Conservation (phyloP, 2,113 vertebrate species). For the Miniopterus natalensis region DNA sequence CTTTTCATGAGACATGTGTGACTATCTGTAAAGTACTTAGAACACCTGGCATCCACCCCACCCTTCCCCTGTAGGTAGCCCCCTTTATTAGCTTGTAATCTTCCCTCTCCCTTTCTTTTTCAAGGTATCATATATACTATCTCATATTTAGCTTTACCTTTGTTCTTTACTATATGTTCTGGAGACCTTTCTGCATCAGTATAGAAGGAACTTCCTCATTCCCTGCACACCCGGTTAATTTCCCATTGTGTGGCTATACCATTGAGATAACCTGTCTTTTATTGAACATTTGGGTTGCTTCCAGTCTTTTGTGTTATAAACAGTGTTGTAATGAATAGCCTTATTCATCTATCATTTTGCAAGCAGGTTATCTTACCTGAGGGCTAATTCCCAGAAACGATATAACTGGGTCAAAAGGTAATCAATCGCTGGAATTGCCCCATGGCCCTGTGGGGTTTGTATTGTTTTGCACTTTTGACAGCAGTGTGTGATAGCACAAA, state of each 20-base stretch:
- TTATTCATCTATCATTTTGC: neutral
- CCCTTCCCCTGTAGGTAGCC: neutral
- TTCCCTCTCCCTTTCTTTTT: neutral
- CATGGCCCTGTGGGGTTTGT: neutral
- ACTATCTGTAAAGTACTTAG: neutral
- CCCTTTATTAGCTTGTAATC: neutral
- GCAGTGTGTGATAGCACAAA: neutral
- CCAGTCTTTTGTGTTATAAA: neutral
- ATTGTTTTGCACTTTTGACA: neutral
- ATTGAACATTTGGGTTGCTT: neutral
- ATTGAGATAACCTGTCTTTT: neutral
- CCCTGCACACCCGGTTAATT: neutral
- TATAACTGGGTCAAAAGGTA: neutral
- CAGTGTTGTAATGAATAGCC: neutral
- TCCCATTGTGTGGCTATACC: neutral
- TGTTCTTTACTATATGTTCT: neutral
- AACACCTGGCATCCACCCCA: neutral
- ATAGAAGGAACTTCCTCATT: neutral
- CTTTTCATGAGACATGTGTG: neutral
- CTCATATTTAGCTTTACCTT: neutral
- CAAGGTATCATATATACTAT: neutral
- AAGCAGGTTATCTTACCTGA: neutral
- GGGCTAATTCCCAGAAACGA: slow-evolving; percentile 48
- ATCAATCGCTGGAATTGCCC: neutral
- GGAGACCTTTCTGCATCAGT: neutral